These are phyloP conservation scores for Ectropis grisescens DNA, from an alignment of 1,140 invertebrate genomes.

Conservation along the genomic window DNA sequence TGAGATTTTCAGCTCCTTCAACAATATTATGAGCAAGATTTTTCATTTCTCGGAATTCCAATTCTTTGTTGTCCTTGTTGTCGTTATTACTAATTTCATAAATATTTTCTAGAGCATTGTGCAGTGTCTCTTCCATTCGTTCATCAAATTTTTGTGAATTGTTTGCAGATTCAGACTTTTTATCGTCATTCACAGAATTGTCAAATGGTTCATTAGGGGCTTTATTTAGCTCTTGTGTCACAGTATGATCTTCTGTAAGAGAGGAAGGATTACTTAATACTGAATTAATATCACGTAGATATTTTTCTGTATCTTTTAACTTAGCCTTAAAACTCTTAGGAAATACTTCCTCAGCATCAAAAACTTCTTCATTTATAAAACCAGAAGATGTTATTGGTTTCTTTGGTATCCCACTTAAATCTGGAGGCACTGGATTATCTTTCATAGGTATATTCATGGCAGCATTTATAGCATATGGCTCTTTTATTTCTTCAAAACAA, in stretches of 20 bases:
- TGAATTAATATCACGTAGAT: slow-evolving; percentile 35
- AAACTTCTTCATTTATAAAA: slow-evolving; percentile 5
- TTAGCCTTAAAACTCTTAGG: slow-evolving; percentile 39
- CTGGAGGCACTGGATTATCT: slow-evolving; percentile 32
- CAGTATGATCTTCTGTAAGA: background rate
- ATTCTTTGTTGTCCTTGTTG: slow-evolving; percentile 37
- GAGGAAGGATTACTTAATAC: slow-evolving; percentile 23
- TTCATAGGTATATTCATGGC: slow-evolving; percentile 45
- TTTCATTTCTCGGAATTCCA: slow-evolving; percentile 57
- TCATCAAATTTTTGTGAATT: slow-evolving; percentile 23
- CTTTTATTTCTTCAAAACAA: slow-evolving; percentile 34
- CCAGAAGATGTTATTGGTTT: slow-evolving; percentile 4
- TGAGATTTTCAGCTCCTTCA: slow-evolving; percentile 52
- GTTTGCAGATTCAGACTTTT: background rate
- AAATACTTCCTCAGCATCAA: slow-evolving; percentile 14
- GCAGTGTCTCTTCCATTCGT: slow-evolving; percentile 38
- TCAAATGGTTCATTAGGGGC: no score
- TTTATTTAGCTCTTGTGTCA: no score
- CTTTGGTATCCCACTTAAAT: slow-evolving; percentile 19
- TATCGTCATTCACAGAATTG: no score
- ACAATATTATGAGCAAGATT: slow-evolving; percentile 45
- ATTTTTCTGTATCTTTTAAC: slow-evolving; percentile 45
- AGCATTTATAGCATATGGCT: slow-evolving; percentile 45
- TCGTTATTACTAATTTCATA: slow-evolving; percentile 30
- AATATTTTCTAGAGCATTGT: slow-evolving; percentile 33